A percentile compares a stretch with the other conserved stretches of the same genome.
phyloP scores from a whole-genome alignment of 2,113 vertebrate genomes.

The Pelvicachromis taeniatus region DNA sequence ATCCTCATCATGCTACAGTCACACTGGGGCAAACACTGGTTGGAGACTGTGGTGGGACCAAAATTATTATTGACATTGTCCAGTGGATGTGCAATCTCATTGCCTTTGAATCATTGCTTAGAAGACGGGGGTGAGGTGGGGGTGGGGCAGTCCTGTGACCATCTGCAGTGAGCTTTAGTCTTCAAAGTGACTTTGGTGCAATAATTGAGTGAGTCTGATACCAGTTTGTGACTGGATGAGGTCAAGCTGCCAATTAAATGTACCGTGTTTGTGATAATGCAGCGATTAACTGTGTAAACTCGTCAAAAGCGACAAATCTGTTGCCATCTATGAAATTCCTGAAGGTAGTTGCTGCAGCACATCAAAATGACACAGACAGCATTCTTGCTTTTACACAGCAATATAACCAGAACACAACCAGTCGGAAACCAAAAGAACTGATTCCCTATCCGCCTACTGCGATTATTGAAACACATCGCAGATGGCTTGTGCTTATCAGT shows the following conservation, averaged over 20 bases:
- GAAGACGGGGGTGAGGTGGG: neutral
- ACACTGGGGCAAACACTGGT: neutral
- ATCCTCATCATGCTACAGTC: neutral
- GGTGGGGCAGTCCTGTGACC: neutral
- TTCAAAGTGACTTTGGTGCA: neutral
- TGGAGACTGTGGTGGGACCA: too few species aligned
- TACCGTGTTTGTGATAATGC: neutral
- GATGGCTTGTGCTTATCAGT: neutral
- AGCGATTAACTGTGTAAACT: neutral
- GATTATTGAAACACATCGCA: neutral
- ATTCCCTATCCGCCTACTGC: fast-evolving
- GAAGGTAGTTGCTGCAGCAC: neutral
- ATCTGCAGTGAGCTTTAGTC: neutral
- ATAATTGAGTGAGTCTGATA: neutral
- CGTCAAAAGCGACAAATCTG: neutral
- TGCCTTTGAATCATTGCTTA: neutral
- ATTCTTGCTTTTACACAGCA: neutral
- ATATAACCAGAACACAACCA: neutral
- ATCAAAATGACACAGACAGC: neutral
- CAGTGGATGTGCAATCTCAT: neutral
- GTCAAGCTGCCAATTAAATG: neutral
- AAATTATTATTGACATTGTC: neutral
- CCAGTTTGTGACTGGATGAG: too few species aligned
- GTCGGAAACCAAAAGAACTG: fast-evolving
- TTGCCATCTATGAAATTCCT: neutral